Base-by-base conservation (phyloP, 2,113 vertebrate species). In the Elanus axillaris region DNA sequence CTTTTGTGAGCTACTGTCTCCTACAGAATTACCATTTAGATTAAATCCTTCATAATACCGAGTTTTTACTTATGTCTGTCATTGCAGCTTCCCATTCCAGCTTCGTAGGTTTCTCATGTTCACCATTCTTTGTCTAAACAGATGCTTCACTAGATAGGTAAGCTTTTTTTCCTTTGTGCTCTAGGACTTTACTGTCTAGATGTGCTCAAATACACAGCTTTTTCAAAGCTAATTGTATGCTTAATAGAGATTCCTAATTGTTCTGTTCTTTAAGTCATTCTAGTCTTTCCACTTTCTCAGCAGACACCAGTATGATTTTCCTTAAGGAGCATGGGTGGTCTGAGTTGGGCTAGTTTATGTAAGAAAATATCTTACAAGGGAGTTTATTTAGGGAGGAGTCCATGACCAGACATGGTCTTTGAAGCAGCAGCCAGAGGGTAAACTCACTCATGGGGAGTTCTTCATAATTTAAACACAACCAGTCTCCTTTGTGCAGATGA, bases 281-380 rank as follows among this genome's bases (percentile, higher is more conserved):
- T 84, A 90, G 89, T 96, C 79, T 91, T 96, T 93, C 90, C n/a
- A 64, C 91, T 95, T 72, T 43, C 84, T 87, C 81, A 82, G 91
- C 73, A 95, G 89, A 87, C 92, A 78, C 26, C 17, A 38, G 38
- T 29, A 26, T 91, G 62, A 67, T 77, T 96, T 96, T 94, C 64
- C 64, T 87, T 75, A 36, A 72, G 68, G 43, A 96, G 11, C 73
- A 56, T 0, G 11, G 87, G 77, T 91, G 86, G 91, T 74, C 86
- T 59, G 55, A 89, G 45, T 29, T 69, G 83, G 63, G n/a, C 73
- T 87, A 77, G 75, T 94, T 95, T 69, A 29, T 88, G 38, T 89
- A 91, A 95, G 91, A 78, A 93, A 97, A 89, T 87, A 67, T 16
- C 4, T 0, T 91, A 40, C 6, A 5, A 75, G 60, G 16, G 73